A percentile compares a stretch with the other conserved stretches of the same genome.
phyloP scores from a whole-genome alignment of 2,797 vertebrate species.

The Malurus splendens region DNA sequence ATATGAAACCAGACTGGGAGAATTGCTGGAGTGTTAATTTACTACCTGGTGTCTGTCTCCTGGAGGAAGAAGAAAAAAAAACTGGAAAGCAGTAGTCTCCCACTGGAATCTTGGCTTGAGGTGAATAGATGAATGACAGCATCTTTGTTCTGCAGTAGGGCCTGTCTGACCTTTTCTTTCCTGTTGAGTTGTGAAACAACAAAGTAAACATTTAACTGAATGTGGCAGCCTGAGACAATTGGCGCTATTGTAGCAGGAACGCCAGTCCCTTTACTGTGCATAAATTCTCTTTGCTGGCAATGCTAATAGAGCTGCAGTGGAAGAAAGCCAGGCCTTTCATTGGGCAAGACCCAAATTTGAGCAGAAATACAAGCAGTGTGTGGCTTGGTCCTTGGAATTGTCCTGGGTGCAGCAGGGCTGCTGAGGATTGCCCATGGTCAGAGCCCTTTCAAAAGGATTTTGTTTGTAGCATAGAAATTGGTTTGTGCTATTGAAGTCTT shows the following conservation, averaged over 20 bases:
- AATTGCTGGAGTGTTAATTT: conserved; percentile 19
- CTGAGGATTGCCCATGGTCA: not conserved
- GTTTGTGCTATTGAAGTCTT: not conserved
- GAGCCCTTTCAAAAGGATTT: not conserved
- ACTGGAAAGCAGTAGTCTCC: not conserved
- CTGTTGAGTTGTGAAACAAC: conserved; percentile 64
- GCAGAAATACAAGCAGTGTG: not conserved
- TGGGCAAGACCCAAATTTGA: not conserved
- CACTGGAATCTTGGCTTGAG: conserved; percentile 37
- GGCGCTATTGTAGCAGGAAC: conserved; percentile 31
- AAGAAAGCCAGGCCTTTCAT: conserved; percentile 14
- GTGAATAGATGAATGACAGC: conserved; percentile 39
- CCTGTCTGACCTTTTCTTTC: conserved; percentile 63
- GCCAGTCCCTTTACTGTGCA: not conserved
- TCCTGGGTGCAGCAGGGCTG: not conserved
- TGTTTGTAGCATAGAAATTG: not conserved
- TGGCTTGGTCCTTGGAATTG: not conserved
- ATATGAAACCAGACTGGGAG: not conserved
- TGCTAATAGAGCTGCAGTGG: conserved; percentile 11
- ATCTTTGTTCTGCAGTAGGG: conserved; percentile 16
- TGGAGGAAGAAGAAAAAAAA: not conserved
- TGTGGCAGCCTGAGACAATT: conserved; percentile 52
- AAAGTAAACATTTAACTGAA: conserved; percentile 68
- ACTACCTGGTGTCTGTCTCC: conserved; percentile 14
- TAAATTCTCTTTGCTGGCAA: conserved; percentile 23